Conservation (phyloP, 2,797 vertebrate genomes). For the Myripristis jacobus region DNA sequence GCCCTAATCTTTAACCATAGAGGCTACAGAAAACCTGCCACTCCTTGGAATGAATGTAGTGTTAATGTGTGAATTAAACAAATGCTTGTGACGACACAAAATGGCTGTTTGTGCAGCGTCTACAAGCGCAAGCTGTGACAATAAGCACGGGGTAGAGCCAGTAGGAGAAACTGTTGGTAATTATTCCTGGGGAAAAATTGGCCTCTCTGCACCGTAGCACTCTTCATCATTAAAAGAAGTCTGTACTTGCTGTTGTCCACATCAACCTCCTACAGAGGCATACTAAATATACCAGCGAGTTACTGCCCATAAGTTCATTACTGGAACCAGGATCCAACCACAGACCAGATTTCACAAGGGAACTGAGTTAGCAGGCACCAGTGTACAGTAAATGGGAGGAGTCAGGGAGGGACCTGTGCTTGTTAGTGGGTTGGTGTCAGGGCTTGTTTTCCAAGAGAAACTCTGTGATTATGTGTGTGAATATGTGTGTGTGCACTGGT, state of each 20-base stretch:
- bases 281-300: conserved; percentile 46
- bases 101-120: neutral
- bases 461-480: conserved; percentile 44
- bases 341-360: conserved; percentile 42
- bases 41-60: neutral
- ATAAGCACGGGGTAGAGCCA: neutral
- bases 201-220: conserved; percentile 2
- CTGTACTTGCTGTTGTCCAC: conserved; percentile 20
- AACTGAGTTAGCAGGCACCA: conserved; percentile 46
- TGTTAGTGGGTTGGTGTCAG: conserved; percentile 57
- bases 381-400: conserved; percentile 28
- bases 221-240: conserved; percentile 11
- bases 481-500: conserved; percentile 33
- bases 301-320: conserved; percentile 54
- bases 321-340: conserved; percentile 43
- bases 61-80: neutral
- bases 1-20: too few relatives aligned
- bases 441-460: conserved; percentile 55
- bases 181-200: conserved; percentile 28
- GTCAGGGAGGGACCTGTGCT: conserved; percentile 41
- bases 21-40: conserved; percentile 5
- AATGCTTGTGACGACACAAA: neutral
- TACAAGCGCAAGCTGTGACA: neutral
- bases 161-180: conserved; percentile 21
- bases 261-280: conserved; percentile 4